Evolutionary conservation across 2,888 invertebrate genomes (phyloP).

Genomic region (Cheilosia scutellata): DNA sequence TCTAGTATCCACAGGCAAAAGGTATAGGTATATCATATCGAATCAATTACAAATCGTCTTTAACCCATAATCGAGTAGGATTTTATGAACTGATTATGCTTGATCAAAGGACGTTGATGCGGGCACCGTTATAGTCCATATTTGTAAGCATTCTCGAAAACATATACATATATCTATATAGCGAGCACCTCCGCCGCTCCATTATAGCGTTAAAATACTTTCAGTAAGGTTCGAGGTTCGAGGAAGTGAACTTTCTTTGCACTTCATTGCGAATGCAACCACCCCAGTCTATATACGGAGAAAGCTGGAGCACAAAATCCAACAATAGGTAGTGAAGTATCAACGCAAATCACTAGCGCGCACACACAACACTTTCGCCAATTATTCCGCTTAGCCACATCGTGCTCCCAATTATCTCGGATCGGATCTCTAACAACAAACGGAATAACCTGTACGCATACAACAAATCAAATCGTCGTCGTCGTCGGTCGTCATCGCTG

Average conservation of each 20-base stretch:
- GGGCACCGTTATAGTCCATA: too few relatives aligned
- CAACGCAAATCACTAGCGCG: slow-evolving; percentile 14
- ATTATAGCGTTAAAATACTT: too few relatives aligned
- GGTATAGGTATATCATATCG: too few relatives aligned
- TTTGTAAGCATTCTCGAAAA: too few relatives aligned
- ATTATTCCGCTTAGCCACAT: slow-evolving; percentile 75
- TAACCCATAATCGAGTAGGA: too few relatives aligned
- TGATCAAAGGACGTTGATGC: too few relatives aligned
- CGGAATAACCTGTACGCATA: slow-evolving; percentile 50
- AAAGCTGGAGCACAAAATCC: slow-evolving; percentile 43
- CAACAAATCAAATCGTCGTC: slow-evolving; percentile 35
- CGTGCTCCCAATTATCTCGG: slow-evolving; percentile 49
- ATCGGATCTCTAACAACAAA: slow-evolving; percentile 40
- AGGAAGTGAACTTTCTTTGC: slow-evolving; percentile 7
- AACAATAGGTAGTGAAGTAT: neutral
- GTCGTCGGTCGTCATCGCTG: slow-evolving; percentile 21
- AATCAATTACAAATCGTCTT: too few relatives aligned
- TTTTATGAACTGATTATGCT: too few relatives aligned
- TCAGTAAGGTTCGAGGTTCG: neutral
- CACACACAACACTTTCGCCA: slow-evolving; percentile 76
- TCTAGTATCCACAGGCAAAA: too few relatives aligned
- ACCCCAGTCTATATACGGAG: slow-evolving; percentile 8
- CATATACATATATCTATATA: too few relatives aligned
- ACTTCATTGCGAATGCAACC: neutral
- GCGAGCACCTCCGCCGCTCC: too few relatives aligned